phyloP scores from a whole-genome alignment of 2,113 vertebrate species.

The Atlantisia rogersi region DNA sequence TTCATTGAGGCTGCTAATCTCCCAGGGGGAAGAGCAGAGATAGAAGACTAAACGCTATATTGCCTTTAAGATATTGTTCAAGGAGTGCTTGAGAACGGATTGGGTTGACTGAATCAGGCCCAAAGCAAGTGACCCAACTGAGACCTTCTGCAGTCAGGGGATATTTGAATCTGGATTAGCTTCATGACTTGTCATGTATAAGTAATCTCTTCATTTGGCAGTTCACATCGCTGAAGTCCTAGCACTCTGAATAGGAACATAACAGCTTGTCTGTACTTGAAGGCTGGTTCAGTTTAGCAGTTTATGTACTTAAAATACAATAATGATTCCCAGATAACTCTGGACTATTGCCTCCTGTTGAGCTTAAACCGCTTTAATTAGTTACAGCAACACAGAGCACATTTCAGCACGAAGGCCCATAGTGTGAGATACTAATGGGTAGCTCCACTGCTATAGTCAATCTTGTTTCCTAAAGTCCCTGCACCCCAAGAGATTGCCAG shows the following conservation, averaged over 20 bases:
- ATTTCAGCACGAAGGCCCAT: not conserved
- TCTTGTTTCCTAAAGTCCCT: not conserved
- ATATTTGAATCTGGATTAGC: not conserved
- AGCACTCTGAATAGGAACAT: not conserved
- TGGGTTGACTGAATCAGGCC: not conserved
- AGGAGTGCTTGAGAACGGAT: not conserved
- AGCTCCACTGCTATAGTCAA: not conserved
- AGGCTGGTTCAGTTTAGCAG: not conserved
- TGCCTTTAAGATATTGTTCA: not conserved
- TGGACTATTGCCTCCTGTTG: not conserved
- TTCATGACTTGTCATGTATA: not conserved
- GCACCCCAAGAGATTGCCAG: not conserved
- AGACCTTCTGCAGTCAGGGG: not conserved
- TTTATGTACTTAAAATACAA: not conserved
- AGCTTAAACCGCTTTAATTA: not conserved
- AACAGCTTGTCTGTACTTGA: not conserved
- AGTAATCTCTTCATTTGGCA: not conserved
- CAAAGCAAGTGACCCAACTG: not conserved
- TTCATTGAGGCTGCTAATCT: constrained; percentile 8
- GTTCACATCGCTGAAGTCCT: not conserved
- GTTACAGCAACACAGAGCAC: not conserved
- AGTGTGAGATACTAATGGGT: rapidly evolving
- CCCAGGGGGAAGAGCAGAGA: not conserved
- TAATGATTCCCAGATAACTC: not conserved
- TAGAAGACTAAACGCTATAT: not conserved